These are phyloP conservation scores for Pelodiscus sinensis DNA, from an alignment of 2,113 vertebrate species.

Conservation along the genomic window DNA sequence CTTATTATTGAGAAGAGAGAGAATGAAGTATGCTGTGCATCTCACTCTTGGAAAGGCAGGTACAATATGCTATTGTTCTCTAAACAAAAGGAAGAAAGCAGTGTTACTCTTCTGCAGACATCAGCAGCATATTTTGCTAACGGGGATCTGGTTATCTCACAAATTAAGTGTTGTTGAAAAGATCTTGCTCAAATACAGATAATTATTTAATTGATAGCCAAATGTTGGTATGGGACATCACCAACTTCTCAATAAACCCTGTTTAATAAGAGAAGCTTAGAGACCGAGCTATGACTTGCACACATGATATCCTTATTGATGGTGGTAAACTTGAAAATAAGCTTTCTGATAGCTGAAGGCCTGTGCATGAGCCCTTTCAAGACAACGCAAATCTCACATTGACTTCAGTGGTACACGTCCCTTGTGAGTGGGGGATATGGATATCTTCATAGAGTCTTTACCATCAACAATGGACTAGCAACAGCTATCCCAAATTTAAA, in stretches of 20 bases:
- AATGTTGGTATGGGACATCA: accelerated
- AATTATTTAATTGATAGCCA: accelerated
- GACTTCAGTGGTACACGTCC: neutral
- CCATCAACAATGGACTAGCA: neutral
- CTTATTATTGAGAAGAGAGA: constrained; percentile 30
- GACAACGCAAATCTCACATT: neutral
- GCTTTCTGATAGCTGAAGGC: neutral
- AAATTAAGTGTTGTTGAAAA: neutral
- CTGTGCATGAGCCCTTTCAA: neutral
- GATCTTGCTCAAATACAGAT: neutral
- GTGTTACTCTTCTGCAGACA: neutral
- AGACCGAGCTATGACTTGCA: neutral
- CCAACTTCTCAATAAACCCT: neutral
- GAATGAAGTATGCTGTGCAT: neutral
- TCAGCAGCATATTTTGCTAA: neutral
- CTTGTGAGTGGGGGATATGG: neutral
- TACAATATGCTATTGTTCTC: neutral
- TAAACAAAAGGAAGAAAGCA: neutral
- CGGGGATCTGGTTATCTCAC: neutral
- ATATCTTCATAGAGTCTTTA: neutral
- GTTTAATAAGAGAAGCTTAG: neutral
- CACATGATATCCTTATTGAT: neutral
- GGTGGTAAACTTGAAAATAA: accelerated
- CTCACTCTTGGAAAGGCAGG: neutral
- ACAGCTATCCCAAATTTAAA: neutral